These are phyloP conservation scores for Ammospiza maritima DNA, from an alignment of 2,797 vertebrate genomes.

Conservation along the genomic window DNA sequence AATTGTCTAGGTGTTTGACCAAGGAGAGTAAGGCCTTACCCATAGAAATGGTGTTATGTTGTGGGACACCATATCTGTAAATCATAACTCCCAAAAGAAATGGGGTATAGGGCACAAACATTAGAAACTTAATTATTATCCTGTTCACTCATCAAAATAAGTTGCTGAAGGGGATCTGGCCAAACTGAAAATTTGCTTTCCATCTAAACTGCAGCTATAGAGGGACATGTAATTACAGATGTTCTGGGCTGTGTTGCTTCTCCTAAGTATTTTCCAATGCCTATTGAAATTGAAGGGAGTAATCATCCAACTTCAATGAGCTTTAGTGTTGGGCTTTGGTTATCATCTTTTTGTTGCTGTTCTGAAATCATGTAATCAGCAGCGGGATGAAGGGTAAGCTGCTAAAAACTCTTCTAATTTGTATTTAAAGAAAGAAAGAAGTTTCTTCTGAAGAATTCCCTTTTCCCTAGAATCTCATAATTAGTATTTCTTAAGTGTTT, in stretches of 20 bases:
- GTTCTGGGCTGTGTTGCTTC: not conserved
- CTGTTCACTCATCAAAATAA: not conserved
- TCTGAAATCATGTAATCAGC: not conserved
- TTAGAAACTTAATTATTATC: not conserved
- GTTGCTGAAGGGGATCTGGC: not conserved
- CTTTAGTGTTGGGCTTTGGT: not conserved
- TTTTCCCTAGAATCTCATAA: not conserved
- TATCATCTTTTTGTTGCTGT: not conserved
- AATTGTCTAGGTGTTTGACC: not conserved
- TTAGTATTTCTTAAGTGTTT: not conserved
- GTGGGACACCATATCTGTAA: not conserved
- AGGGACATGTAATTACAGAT: not conserved
- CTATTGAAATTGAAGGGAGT: not conserved
- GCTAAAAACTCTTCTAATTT: not conserved
- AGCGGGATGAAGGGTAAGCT: not conserved
- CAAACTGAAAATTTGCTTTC: not conserved
- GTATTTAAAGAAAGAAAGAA: not conserved
- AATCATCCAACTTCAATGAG: not conserved
- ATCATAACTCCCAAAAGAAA: not conserved
- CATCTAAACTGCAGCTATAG: not conserved
- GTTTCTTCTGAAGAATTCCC: not conserved
- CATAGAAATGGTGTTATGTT: not conserved
- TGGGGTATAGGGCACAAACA: not conserved
- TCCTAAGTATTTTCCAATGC: not conserved
- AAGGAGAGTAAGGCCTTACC: not conserved